Base-by-base conservation (phyloP, 2,888 invertebrate genomes). In the Elmis aenea region DNA sequence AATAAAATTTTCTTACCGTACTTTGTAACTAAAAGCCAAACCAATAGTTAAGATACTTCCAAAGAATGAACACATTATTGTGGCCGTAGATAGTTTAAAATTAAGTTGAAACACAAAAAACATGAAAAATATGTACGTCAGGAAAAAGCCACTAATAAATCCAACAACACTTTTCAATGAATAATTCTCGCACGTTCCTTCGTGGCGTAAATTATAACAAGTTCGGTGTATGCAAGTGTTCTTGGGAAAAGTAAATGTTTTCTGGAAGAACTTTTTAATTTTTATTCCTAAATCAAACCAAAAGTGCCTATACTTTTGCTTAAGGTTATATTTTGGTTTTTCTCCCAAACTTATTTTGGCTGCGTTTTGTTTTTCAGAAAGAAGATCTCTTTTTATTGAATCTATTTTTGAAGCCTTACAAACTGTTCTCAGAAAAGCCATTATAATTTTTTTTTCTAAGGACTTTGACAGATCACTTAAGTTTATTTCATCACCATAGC, bases 71-170 rank as follows among this genome's bases (percentile, higher is more conserved):
- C 81, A 81, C 53, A 81, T 64, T 18, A 78, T 59, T 0, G 79
- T 80, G 1, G 81, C 79, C 12, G 73, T 71, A 1, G 73, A 67
- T 2, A 81, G 59, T 2, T 73, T 73, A 54, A 81, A 73, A 31
- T 79, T 76, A 27, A 83, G 55, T 60, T 82, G 81, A 45, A 79
- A 74, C 1, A 82, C 76, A 47, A 83, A 75, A 57, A 83, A 80
- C 59, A 79, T 69, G 55, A 81, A 82, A 52, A 81, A 75, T 21
- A 81, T 62, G 52, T 81, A 80, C 1, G 81, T 81, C 26, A 83
- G 59, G 6, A 78, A 45, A 26, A 81, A 71, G 1, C 84, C 84
- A 11, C 77, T 73, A 1, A 79, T 43, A 48, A 84, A 83, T 1
- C 84, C 85, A 8, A 78, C 51, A 1, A 79, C 44, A 54, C 81